A percentile compares a stretch with the other conserved stretches of the same genome.
Evolutionary conservation across 1,140 invertebrate genomes (phyloP).

Genomic region (Bombus superbus): DNA sequence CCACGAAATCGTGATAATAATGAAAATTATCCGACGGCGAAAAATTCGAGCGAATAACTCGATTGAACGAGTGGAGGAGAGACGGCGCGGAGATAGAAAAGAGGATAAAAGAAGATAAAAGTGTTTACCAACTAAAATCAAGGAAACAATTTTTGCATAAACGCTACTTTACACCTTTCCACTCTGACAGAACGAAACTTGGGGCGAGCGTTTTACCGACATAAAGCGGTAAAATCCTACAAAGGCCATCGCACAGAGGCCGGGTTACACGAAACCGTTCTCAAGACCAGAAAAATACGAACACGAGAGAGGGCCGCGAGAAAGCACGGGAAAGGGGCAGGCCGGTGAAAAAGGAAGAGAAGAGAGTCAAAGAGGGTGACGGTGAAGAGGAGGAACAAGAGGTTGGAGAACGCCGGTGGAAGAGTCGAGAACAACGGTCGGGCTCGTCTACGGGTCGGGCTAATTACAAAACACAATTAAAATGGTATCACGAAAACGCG

Average conservation of each 20-base stretch:
- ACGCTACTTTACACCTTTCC: neutral
- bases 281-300: slow-evolving; percentile 30
- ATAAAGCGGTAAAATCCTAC: slow-evolving; percentile 49
- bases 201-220: neutral
- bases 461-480: slow-evolving; percentile 71
- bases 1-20: neutral
- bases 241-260: slow-evolving; percentile 50
- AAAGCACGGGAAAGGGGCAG: neutral
- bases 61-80: neutral
- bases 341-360: neutral
- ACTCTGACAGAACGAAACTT: neutral
- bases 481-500: slow-evolving; percentile 63
- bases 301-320: slow-evolving; percentile 23
- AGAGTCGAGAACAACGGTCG: slow-evolving; percentile 35
- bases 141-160: neutral
- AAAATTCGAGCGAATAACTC: neutral
- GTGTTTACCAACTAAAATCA: neutral
- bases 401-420: slow-evolving; percentile 25
- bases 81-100: neutral
- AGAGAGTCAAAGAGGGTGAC: slow-evolving; percentile 7
- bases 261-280: slow-evolving; percentile 45
- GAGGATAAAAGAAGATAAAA: neutral
- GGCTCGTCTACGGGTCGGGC: slow-evolving; percentile 43
- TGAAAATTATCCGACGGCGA: neutral
- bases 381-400: slow-evolving; percentile 22